Conservation (phyloP, 1,140 invertebrate species). For the Drosophila dunni region DNA sequence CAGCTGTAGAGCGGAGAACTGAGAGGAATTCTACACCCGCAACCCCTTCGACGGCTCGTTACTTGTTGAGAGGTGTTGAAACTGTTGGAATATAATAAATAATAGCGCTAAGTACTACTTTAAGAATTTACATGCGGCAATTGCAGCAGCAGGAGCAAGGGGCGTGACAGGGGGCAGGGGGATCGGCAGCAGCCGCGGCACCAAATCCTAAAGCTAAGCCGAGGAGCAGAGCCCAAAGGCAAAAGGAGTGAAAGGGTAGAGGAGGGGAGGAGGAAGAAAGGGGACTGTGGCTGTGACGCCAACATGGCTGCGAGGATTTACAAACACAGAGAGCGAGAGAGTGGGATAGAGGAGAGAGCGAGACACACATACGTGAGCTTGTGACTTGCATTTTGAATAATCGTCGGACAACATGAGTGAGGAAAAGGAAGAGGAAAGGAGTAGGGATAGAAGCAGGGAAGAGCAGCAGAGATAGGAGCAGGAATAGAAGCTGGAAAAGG, state of each 20-base stretch:
- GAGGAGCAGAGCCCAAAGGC: background rate
- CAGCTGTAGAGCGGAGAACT: constrained; percentile 34
- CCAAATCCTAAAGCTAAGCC: constrained; percentile 60
- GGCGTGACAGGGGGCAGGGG: constrained; percentile 36
- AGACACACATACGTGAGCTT: constrained; percentile 39
- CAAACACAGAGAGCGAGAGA: constrained; percentile 32
- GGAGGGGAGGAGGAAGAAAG: constrained; percentile 1
- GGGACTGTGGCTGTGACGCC: constrained; percentile 53
- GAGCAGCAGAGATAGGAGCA: constrained; percentile 2
- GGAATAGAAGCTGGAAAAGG: background rate
- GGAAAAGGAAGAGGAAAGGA: no score
- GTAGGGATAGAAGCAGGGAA: background rate
- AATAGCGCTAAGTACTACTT: constrained; percentile 84
- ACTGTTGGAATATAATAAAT: constrained; percentile 84
- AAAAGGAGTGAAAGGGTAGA: constrained; percentile 9
- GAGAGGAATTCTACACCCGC: constrained; percentile 7
- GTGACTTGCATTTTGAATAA: constrained; percentile 81
- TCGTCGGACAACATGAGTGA: constrained; percentile 56
- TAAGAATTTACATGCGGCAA: constrained; percentile 84
- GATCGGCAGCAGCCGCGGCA: constrained; percentile 42
- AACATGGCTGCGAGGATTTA: constrained; percentile 79
- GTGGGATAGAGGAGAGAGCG: background rate
- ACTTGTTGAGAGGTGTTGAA: constrained; percentile 84
- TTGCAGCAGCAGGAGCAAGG: constrained; percentile 53
- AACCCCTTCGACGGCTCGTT: constrained; percentile 30